These are phyloP conservation scores for Panthera uncia DNA, from an alignment of 2,113 vertebrate genomes.

Conservation along the genomic window DNA sequence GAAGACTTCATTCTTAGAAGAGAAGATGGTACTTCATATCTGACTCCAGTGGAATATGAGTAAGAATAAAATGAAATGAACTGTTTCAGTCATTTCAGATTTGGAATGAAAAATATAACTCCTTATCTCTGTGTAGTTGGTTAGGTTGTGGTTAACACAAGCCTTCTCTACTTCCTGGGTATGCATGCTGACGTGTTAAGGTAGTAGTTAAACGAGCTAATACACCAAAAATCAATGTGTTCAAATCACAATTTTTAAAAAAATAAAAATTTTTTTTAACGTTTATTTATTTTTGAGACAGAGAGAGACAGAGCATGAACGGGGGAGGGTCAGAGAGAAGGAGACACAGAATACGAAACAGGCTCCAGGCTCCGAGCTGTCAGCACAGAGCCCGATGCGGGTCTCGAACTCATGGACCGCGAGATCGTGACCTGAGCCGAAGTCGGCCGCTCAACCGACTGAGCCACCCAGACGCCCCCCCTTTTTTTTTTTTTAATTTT, in stretches of 20 bases:
- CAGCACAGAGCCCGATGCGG: too few species aligned
- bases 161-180: neutral
- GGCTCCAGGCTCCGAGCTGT: too few species aligned
- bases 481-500: too few species aligned
- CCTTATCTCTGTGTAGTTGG: neutral
- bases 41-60: neutral
- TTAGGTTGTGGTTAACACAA: neutral
- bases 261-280: too few species aligned
- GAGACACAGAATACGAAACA: too few species aligned
- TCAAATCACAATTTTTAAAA: neutral
- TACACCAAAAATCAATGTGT: neutral
- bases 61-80: neutral
- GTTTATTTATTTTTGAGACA: too few species aligned
- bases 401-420: too few species aligned
- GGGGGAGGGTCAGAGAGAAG: too few species aligned
- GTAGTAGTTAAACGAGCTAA: neutral
- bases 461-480: too few species aligned
- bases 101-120: conserved; percentile 13
- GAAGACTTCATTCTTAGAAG: conserved; percentile 87
- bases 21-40: neutral
- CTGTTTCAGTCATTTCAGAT: neutral
- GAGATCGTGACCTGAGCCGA: too few species aligned
- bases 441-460: too few species aligned
- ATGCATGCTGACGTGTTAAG: neutral
- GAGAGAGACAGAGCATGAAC: too few species aligned